Conservation (phyloP, 2,888 invertebrate species). For the Encarsia formosa region DNA sequence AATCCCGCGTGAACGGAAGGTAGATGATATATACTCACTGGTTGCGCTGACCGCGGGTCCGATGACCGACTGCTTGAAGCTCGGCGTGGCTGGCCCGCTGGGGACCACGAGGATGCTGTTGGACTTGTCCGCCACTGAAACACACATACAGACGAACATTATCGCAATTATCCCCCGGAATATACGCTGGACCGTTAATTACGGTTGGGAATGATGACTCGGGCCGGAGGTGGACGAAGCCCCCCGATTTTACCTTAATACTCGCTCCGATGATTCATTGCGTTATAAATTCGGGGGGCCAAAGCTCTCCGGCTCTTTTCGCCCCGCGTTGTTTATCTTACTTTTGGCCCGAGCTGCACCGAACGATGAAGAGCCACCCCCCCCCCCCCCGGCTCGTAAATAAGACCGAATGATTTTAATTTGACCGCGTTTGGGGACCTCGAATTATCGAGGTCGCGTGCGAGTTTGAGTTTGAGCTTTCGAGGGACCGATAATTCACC, state of each 20-base stretch:
- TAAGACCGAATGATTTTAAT: neutral
- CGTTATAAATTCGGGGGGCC: conserved; percentile 39
- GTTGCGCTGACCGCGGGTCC: conserved; percentile 73
- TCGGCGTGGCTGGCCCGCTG: conserved; percentile 43
- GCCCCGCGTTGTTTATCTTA: conserved; percentile 13
- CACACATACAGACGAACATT: too few relatives aligned
- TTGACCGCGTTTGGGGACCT: too few relatives aligned
- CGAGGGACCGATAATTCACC: too few relatives aligned
- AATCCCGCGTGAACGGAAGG: neutral
- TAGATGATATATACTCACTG: conserved; percentile 70
- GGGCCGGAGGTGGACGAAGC: conserved; percentile 38
- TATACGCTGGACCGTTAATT: conserved; percentile 43
- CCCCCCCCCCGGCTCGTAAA: neutral
- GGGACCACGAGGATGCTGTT: conserved; percentile 49
- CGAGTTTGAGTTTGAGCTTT: too few relatives aligned
- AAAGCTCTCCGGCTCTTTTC: neutral
- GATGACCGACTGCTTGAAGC: conserved; percentile 55
- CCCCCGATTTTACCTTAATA: conserved; percentile 37
- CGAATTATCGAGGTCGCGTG: too few relatives aligned
- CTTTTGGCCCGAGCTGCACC: neutral
- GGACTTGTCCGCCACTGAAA: conserved; percentile 51
- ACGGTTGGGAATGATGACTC: conserved; percentile 28
- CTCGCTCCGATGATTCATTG: conserved; percentile 40
- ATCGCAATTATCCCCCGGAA: conserved; percentile 50
- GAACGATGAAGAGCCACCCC: neutral